A percentile compares a stretch with the other conserved stretches of the same genome.
Evolutionary conservation across 2,113 vertebrate genomes (phyloP).

Genomic region (Campylomormyrus tamandua): DNA sequence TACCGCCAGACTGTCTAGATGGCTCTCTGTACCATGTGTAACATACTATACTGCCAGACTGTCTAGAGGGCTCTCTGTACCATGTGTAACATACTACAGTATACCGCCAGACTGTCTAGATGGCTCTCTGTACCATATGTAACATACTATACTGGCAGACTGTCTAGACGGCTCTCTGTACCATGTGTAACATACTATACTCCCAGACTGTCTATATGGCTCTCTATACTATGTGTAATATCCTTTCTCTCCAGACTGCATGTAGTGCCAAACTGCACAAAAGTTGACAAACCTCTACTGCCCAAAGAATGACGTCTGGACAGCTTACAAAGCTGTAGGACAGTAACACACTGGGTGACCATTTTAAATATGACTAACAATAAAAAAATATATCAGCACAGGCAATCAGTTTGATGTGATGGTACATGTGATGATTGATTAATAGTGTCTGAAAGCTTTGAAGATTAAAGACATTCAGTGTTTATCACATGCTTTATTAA

Average conservation of each 20-base stretch:
- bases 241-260: constrained; percentile 52
- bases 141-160: too few relatives aligned
- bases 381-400: neutral
- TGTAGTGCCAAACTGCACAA: constrained; percentile 63
- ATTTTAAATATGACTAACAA: neutral
- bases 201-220: neutral
- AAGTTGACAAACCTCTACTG: constrained; percentile 35
- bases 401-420: neutral
- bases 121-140: too few relatives aligned
- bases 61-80: too few relatives aligned
- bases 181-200: too few relatives aligned
- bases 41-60: too few relatives aligned
- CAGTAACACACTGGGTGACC: neutral
- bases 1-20: too few relatives aligned
- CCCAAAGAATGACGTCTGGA: constrained; percentile 1
- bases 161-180: too few relatives aligned
- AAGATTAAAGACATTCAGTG: neutral
- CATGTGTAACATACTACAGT: too few relatives aligned
- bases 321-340: neutral
- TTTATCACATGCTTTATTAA: neutral
- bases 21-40: too few relatives aligned
- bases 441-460: neutral
- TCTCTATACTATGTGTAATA: constrained; percentile 50
- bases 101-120: too few relatives aligned
- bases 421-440: neutral